Evolutionary conservation across 2,888 invertebrate species (phyloP), one percentile per base, ranked within the genome.

Genomic region (Epistrophella euchroma): DNA sequence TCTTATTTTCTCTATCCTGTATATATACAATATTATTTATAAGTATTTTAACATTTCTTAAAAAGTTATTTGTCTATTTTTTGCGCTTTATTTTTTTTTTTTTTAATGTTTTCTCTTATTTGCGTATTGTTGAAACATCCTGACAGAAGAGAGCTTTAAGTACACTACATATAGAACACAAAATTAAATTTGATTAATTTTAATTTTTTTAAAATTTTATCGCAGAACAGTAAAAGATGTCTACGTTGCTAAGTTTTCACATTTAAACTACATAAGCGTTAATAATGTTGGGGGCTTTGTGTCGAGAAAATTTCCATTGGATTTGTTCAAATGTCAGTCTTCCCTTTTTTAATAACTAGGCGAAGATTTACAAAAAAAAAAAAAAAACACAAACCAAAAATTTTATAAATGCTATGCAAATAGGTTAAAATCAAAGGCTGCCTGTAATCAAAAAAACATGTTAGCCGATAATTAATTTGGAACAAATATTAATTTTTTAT

Each of bases 111-210:
- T 83, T 77, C 66, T 84, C 66, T 73, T 79, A 75, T 76, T 87
- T 52, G 82, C 78, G 77, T 77, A 83, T 79, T 88, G 88, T 83
- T 89, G 90, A 89, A 90, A 90, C 88, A 90, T 90, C 89, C 90
- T 83, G 85, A 91, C 81, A 73, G 91, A 89, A 78, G 89, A 89
- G 88, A 91, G 89, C 81, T 90, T 91, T 70, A 91, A 88, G 87
- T 80, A 88, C 88, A 91, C 91, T 90, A 89, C 74, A 76, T 77
- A 47, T 77, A 47, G 79, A 81, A 85, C 64, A 84, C 68, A 84
- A 37, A 78, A 87, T 87, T 73, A 55, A 82, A 83, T 74, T 74
- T 66, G 43, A 56, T 52, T 76, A 62, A 55, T 82, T 66, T 72
- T 52, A 60, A 58, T 35, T 73, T 28, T 45, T 37, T 72, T 76